Evolutionary conservation across 1,140 invertebrate species (phyloP).

Genomic region (Acromyrmex heyeri): DNA sequence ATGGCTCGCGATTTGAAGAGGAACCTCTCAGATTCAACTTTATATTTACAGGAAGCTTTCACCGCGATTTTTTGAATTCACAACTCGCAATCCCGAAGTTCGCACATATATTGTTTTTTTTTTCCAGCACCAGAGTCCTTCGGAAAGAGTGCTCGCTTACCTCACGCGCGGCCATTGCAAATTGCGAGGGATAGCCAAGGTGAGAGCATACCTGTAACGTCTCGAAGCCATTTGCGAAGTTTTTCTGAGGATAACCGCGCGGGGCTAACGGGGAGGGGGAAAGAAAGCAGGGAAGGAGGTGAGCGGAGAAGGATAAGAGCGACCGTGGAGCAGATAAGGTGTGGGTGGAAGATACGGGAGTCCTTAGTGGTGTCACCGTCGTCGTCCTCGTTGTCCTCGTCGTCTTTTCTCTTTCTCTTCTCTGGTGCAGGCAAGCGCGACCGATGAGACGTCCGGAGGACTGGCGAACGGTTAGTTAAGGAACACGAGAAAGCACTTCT

Average conservation of each 20-base stretch:
- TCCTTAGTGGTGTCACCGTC: conserved; percentile 66
- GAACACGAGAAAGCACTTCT: conserved; percentile 87
- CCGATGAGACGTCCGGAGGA: conserved; percentile 74
- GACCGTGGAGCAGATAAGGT: conserved; percentile 33
- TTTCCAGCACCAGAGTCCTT: neutral
- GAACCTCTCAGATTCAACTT: neutral
- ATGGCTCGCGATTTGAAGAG: conserved; percentile 4
- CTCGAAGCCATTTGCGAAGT: conserved; percentile 54
- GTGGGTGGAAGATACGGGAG: conserved; percentile 38
- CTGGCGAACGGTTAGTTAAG: conserved; percentile 83
- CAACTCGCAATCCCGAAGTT: neutral
- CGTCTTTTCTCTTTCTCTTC: conserved; percentile 6
- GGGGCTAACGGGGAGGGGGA: neutral
- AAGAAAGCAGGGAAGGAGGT: neutral
- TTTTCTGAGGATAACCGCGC: conserved; percentile 46
- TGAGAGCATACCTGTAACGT: conserved; percentile 44
- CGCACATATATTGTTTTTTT: neutral
- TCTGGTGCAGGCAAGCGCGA: conserved; percentile 64
- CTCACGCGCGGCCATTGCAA: conserved; percentile 32
- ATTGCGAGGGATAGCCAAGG: conserved; percentile 50
- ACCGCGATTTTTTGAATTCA: conserved; percentile 10
- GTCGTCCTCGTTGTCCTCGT: conserved; percentile 30
- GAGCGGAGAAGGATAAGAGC: conserved; percentile 20
- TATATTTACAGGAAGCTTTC: neutral
- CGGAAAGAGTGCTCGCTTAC: conserved; percentile 10